These are phyloP conservation scores for Artibeus jamaicensis DNA, from an alignment of 2,797 vertebrate genomes.

Conservation along the genomic window DNA sequence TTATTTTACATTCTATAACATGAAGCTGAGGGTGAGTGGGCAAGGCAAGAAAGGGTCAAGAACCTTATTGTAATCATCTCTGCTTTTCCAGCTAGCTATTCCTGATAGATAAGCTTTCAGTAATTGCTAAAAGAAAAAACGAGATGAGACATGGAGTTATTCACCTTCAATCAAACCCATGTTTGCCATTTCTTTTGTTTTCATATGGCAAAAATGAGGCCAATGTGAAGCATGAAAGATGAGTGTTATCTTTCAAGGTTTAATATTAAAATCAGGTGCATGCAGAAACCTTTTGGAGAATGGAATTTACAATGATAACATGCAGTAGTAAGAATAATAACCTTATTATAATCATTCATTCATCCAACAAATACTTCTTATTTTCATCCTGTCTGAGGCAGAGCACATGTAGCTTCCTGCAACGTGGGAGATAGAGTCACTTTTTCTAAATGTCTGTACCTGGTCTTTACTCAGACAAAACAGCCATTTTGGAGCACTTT, in stretches of 20 bases:
- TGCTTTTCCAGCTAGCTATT: neutral
- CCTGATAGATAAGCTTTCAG: neutral
- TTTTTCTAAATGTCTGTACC: neutral
- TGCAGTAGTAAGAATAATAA: neutral
- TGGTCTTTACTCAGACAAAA: slow-evolving; percentile 20
- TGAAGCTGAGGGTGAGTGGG: neutral
- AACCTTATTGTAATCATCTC: neutral
- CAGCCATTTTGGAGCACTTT: neutral
- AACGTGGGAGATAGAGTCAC: neutral
- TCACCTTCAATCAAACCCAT: neutral
- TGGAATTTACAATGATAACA: neutral
- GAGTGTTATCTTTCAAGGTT: neutral
- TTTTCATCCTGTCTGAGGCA: neutral
- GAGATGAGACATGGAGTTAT: neutral
- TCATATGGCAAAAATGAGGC: neutral
- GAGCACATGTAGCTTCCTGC: neutral
- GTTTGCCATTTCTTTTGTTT: neutral
- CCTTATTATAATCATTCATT: neutral
- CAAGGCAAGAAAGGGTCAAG: neutral
- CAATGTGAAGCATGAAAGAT: neutral
- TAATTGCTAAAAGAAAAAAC: neutral
- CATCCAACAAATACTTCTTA: neutral
- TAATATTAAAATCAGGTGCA: neutral
- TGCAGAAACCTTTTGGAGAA: slow-evolving; percentile 5
- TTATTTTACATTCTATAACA: neutral